Base-by-base conservation (phyloP, 2,113 vertebrate genomes). In the Notiomystis cincta region DNA sequence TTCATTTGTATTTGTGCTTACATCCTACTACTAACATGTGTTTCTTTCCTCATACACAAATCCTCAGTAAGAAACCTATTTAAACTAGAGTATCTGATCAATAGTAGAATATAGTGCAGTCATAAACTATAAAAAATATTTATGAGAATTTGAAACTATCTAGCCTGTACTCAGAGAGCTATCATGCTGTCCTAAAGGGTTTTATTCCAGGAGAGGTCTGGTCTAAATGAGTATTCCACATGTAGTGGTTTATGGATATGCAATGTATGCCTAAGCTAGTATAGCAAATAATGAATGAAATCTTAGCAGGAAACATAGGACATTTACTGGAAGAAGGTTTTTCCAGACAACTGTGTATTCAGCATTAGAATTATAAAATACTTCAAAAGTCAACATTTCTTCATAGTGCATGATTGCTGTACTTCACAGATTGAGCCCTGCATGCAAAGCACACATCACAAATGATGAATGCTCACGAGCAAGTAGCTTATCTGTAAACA, bases 281-380 rank as follows among this genome's bases (percentile, higher is more conserved):
- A 65, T 12, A 65, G 23, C 44, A 91, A 91, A 71, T 25, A 62
- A 56, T 17, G 10, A 92, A 67, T 60, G 18, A 82, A 82, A 53
- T 40, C 54, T 70, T 88, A 53, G 38, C 35, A 71, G 73, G 40
- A 45, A 75, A 62, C 22, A 61, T 1, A 47, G 30, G 8, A 4
- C 33, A 73, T 6, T 87, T 78, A 35, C 3, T 71, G 35, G 31
- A 89, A 70, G 24, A 65, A 83, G 15, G 21, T 53, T 95, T 77
- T 91, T 73, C 60, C 51, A 93, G 81, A 70, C 33, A 86, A 72
- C 25, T 45, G 15, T 35, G 56, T 42, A 50, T 86, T 76, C 61
- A 77, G 53, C 7, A 24, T 71, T 57, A 40, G 15, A 57, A 35
- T 77, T 72, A 76, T 48, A 89, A 69, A 84, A 60, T 62, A 75